Evolutionary conservation across 2,797 vertebrate species (phyloP).

Genomic region (Silurus lanzhouensis): DNA sequence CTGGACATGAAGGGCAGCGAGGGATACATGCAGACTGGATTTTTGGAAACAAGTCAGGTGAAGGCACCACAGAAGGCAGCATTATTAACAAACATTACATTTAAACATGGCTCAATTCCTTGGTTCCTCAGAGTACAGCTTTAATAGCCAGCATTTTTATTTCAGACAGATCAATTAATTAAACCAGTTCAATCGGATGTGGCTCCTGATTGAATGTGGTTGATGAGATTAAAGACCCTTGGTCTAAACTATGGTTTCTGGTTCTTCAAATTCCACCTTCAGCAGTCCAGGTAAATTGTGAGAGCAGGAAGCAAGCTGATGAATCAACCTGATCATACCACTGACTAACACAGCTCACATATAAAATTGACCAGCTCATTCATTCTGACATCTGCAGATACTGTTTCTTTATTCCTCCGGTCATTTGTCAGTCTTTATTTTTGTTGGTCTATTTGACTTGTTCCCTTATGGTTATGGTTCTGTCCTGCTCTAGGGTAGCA

Average conservation of each 20-base stretch:
- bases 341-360: background rate
- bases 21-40: background rate
- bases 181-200: background rate
- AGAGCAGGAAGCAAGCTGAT: constrained; percentile 41
- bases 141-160: background rate
- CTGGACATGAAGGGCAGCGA: background rate
- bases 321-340: constrained; percentile 22
- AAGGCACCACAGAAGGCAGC: background rate
- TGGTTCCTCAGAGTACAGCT: background rate
- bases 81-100: background rate
- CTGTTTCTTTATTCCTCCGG: constrained; percentile 28
- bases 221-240: background rate
- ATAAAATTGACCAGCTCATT: constrained; percentile 28
- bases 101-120: background rate
- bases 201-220: background rate
- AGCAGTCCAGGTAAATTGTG: constrained; percentile 38
- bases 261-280: background rate
- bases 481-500: background rate
- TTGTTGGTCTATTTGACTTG: background rate
- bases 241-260: background rate
- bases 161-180: background rate
- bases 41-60: background rate
- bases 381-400: constrained; percentile 27
- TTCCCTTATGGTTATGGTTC: background rate
- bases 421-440: constrained; percentile 15